Base-by-base conservation (phyloP, 1,140 invertebrate species). In the Drosophila baimaii region DNA sequence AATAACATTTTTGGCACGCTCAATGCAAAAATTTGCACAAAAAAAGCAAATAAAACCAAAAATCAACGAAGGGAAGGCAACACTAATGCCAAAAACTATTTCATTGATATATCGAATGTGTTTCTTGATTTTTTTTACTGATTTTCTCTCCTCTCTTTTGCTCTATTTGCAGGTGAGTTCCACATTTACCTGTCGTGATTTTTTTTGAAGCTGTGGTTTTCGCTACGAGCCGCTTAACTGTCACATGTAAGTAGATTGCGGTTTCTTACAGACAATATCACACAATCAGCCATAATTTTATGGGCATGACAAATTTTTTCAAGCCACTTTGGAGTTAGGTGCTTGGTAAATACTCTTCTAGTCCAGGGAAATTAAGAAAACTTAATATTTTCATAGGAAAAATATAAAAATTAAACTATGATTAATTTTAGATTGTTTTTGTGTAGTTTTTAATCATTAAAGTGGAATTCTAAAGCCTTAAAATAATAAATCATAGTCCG, bases 151-250 rank as follows among this genome's bases (percentile, higher is more conserved):
- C 37, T 59, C 59, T 54, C 31, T 46, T 70, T 39, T 43, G 57
- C 43, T 65, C 44, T 58, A 35, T 76, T 85, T 74, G 49, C 69
- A 85, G 81, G 81, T 85, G 64, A 86, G 81, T 75, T 71, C 44
- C 51, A 54, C 29, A 62, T 41, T 70, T 55, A 13, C 57, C 57
- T 70, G 47, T 35, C 15, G 12, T 29, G 13, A 0, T 46, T 37
- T 47, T 35, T 41, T 39, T 21, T 15, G 51, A 54, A 7, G 51
- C 51, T 54, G 17, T 27, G 33, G 41, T 57, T 71, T 70, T 51
- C 15, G 59, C 27, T 27, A 12, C 35, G 21, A 72, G 55, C 61
- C 54, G 49, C 52, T 79, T 74, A 79, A 79, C 77, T 79, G 77
- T 49, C 57, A 81, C 61, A 71, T 46, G 56, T 81, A 72, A 81